Base-by-base conservation (phyloP, 2,113 vertebrate genomes). In the Pomatorhinus ruficollis region DNA sequence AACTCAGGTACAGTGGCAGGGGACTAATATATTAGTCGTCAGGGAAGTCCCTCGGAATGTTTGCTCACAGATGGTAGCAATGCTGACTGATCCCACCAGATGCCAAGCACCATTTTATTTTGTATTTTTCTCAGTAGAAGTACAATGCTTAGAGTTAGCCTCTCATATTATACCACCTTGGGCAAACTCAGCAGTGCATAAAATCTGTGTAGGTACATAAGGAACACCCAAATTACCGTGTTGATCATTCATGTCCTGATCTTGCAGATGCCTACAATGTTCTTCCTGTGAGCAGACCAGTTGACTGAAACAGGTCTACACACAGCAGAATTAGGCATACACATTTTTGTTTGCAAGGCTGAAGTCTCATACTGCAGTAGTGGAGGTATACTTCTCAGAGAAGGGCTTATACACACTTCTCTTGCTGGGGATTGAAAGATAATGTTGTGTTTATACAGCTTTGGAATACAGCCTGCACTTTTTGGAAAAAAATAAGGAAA, bases 371-470 rank as follows among this genome's bases (percentile, higher is more conserved):
- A 83, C 83, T 91, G 78, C 54, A 87, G 50, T 9, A 4, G 31
- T 54, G 74, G 63, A 95, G 70, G 79, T 95, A 75, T 4, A 0
- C 35, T 85, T 94, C 74, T 80, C 8, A 10, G 49, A 90, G 92
- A 95, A 95, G 84, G 84, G 65, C 66, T 93, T 91, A 44, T 56
- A 66, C 44, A 87, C 80, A 19, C 92, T 85, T 89, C 87, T 87
- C 65, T 92, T 69, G 49, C 82, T 90, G 95, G 97, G 97, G 96
- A 80, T 89, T 90, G 89, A 95, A 97, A 98, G 98, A 98, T 92
- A 98, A 98, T 98, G 98, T 98, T 98, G 98, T 98, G 98, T 96
- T 97, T 89, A 98, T 95, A 98, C 98, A 98, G 98, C 97, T 98
- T 98, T 98, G 96, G 96, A 97, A 96, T 95, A 98, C 93, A 97